A percentile compares a stretch with the other conserved stretches of the same genome.
These are phyloP conservation scores for Forbesichthys papilliferus DNA, from an alignment of 2,113 vertebrate genomes.

Conservation along the genomic window DNA sequence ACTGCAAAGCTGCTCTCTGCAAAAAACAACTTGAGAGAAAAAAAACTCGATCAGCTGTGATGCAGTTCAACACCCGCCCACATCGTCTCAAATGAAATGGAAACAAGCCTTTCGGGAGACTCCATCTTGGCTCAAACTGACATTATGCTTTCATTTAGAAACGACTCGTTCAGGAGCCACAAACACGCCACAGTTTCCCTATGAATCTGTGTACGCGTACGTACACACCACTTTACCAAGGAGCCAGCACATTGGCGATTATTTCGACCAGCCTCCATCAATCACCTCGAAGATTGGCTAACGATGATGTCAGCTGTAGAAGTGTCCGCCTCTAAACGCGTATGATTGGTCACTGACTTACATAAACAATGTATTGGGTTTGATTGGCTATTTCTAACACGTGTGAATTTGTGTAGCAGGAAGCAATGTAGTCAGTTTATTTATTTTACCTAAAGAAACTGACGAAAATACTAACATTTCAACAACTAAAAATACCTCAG, in stretches of 20 bases:
- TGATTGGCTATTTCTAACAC: constrained; percentile 40
- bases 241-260: constrained; percentile 40
- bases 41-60: constrained; percentile 77
- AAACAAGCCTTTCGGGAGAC: constrained; percentile 23
- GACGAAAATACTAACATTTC: background rate
- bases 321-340: background rate
- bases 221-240: constrained; percentile 27
- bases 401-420: constrained; percentile 23
- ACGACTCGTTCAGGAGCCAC: constrained; percentile 45
- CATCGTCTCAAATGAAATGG: constrained; percentile 33
- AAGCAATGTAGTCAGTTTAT: background rate
- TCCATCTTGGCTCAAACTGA: constrained; percentile 73
- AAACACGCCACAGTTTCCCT: constrained; percentile 38
- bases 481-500: background rate
- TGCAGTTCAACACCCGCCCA: constrained; percentile 67
- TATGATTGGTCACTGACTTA: constrained; percentile 31
- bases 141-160: fast-evolving
- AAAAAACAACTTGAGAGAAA: constrained; percentile 77
- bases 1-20: constrained; percentile 75
- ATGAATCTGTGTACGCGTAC: background rate
- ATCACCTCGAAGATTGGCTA: constrained; percentile 19
- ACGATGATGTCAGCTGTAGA: constrained; percentile 65
- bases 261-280: constrained; percentile 45
- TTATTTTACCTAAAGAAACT: background rate
- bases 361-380: background rate